Percentiles rank a stretch among this genome's conserved stretches.
Evolutionary conservation across 2,888 invertebrate species (phyloP).

Genomic region (Melieria picta): DNA sequence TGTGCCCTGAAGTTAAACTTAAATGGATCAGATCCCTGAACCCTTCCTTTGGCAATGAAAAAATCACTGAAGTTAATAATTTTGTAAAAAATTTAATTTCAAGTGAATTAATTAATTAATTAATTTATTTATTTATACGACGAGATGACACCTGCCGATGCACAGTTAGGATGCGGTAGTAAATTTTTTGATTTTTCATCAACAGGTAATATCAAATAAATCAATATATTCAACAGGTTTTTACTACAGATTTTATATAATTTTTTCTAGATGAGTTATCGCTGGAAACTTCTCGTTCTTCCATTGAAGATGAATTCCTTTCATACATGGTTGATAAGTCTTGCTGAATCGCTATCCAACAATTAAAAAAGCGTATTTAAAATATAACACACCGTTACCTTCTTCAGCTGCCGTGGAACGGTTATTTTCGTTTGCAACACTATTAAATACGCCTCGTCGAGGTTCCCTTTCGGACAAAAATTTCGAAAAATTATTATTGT

Average conservation of each 20-base stretch:
- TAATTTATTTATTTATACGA: too few species aligned
- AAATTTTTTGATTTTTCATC: conserved; percentile 5
- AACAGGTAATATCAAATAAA: not conserved
- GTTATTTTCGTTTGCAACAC: too few species aligned
- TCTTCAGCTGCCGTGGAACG: too few species aligned
- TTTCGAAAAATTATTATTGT: too few species aligned
- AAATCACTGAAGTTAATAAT: not conserved
- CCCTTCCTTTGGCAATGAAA: conserved; percentile 19
- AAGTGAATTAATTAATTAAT: conserved; percentile 1
- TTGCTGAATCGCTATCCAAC: not conserved
- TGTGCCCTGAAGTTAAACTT: conserved; percentile 26
- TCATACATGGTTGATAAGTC: conserved; percentile 4
- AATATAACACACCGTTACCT: conserved; percentile 7
- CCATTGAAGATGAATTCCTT: not conserved
- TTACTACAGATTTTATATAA: not conserved
- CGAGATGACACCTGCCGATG: not conserved
- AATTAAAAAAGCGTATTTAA: conserved; percentile 4
- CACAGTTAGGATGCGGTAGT: not conserved
- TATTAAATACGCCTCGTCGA: too few species aligned
- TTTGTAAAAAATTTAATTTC: not conserved
- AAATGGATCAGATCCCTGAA: conserved; percentile 30
- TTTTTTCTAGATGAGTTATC: not conserved
- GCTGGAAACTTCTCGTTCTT: not conserved
- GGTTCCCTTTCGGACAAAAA: too few species aligned
- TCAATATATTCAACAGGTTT: not conserved